Conservation (phyloP, 2,113 vertebrate species). For the Oreochromis tanganicae region DNA sequence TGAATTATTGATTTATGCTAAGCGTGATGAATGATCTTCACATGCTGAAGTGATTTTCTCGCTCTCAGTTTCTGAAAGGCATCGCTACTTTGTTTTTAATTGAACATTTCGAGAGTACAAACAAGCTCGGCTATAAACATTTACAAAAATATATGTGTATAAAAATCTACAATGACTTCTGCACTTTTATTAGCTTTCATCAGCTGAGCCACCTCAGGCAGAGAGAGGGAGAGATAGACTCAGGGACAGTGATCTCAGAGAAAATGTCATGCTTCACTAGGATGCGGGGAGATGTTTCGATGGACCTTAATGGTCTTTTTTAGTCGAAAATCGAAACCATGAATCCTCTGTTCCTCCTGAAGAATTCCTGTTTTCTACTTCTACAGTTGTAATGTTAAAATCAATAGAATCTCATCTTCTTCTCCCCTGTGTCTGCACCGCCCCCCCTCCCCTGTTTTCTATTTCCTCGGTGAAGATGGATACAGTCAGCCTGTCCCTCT, state of each 20-base stretch:
- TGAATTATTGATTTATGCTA: not conserved
- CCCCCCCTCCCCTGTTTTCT: not conserved
- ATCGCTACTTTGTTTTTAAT: not conserved
- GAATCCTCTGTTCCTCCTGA: not conserved
- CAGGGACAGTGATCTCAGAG: not conserved
- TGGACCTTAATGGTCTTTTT: not conserved
- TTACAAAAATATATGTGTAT: not conserved
- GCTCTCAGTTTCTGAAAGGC: not conserved
- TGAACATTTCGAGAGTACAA: not conserved
- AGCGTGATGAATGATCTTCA: not conserved
- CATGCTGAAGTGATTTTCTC: not conserved
- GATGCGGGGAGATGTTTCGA: not conserved
- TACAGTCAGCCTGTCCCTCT: not conserved
- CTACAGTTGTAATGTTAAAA: conserved; percentile 9
- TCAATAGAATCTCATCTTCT: not conserved
- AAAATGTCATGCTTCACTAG: not conserved
- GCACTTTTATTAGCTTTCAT: not conserved
- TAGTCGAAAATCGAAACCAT: not conserved
- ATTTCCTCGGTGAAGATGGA: not conserved
- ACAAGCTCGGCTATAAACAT: not conserved
- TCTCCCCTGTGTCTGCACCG: not conserved
- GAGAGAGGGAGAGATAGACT: not conserved
- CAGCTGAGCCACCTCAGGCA: not conserved
- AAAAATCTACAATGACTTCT: not conserved
- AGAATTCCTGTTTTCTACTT: conserved; percentile 5